Evolutionary conservation across 2,797 vertebrate species (phyloP).

Genomic region (Salarias fasciatus): DNA sequence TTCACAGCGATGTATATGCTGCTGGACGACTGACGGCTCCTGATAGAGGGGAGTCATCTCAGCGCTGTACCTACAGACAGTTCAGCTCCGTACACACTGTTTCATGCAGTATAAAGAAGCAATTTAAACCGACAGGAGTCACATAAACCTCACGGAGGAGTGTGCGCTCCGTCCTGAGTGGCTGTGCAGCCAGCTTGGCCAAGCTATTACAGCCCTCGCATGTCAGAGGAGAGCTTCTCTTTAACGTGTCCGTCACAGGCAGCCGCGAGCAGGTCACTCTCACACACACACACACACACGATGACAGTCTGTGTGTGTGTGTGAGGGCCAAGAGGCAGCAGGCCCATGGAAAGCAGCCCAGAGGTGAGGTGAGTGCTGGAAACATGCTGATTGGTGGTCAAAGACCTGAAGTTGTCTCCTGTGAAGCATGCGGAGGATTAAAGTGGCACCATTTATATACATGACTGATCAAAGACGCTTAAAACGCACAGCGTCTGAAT

Average conservation of each 20-base stretch:
- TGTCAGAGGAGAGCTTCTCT: slow-evolving; percentile 54
- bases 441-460: slow-evolving; percentile 53
- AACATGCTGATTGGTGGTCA: slow-evolving; percentile 51
- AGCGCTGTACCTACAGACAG: slow-evolving; percentile 17
- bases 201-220: slow-evolving; percentile 53
- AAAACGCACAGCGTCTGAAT: slow-evolving; percentile 27
- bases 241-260: slow-evolving; percentile 68
- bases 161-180: slow-evolving; percentile 41
- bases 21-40: neutral
- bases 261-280: slow-evolving; percentile 45
- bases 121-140: slow-evolving; percentile 32
- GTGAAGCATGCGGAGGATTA: slow-evolving; percentile 49
- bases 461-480: slow-evolving; percentile 58
- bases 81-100: slow-evolving; percentile 9
- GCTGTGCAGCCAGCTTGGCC: slow-evolving; percentile 24
- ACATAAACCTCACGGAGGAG: slow-evolving; percentile 14
- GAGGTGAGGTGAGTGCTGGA: slow-evolving; percentile 38
- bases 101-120: slow-evolving; percentile 35
- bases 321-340: slow-evolving; percentile 14
- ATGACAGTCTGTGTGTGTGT: too few species aligned
- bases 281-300: too few species aligned
- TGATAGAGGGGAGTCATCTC: slow-evolving; percentile 7
- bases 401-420: slow-evolving; percentile 61
- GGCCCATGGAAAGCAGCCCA: slow-evolving; percentile 33
- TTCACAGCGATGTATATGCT: neutral